Conservation (phyloP, 2,797 vertebrate species). For the Coracias cyanogaster region DNA sequence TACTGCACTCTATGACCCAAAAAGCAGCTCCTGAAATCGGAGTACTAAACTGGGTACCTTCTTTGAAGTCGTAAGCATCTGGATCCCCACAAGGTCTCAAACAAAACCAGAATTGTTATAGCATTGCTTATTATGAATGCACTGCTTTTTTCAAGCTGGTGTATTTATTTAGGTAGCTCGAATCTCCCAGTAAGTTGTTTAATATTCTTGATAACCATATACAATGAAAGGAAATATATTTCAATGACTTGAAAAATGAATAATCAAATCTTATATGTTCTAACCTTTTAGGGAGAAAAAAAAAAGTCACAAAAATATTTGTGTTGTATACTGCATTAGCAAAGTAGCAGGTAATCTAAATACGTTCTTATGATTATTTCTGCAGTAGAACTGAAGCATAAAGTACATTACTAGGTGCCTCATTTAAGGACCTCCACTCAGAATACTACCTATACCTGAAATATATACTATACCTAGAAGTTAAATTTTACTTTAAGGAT, state of each 20-base stretch:
- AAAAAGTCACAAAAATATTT: background rate
- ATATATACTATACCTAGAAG: background rate
- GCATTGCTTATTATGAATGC: background rate
- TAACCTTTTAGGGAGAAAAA: background rate
- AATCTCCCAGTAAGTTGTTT: background rate
- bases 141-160: background rate
- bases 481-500: background rate
- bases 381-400: background rate
- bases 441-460: background rate
- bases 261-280: background rate
- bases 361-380: background rate
- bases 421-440: background rate
- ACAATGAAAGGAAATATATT: background rate
- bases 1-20: background rate
- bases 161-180: background rate
- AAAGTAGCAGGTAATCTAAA: background rate
- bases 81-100: background rate
- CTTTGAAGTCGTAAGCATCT: background rate
- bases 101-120: background rate
- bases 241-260: background rate
- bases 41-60: background rate
- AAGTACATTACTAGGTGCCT: background rate
- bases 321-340: background rate
- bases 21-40: background rate
- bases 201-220: background rate